Conservation (phyloP, 2,113 vertebrate species). For the Eudyptes chrysolophus region DNA sequence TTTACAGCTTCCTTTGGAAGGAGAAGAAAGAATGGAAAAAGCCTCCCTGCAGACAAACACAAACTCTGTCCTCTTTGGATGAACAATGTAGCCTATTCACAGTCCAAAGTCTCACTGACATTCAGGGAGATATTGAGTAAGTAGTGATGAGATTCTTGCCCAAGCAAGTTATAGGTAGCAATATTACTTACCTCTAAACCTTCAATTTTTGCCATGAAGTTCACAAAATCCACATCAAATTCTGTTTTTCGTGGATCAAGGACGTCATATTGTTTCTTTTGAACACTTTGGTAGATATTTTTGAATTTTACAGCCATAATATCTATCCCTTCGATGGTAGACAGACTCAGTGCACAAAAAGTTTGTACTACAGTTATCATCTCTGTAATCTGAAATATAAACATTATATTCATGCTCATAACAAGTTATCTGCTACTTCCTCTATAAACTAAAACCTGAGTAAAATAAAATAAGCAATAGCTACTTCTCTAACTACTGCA, state of each 20-base stretch:
- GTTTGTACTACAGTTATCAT: constrained; percentile 79
- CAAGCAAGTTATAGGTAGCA: not conserved
- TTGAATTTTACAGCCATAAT: constrained; percentile 79
- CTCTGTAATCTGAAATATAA: constrained; percentile 78
- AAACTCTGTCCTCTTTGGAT: not conserved
- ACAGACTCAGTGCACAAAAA: constrained; percentile 73
- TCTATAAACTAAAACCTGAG: not conserved
- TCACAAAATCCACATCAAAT: constrained; percentile 80
- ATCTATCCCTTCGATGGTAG: constrained; percentile 84
- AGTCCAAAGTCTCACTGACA: not conserved
- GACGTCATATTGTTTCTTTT: constrained; percentile 80
- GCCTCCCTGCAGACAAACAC: not conserved
- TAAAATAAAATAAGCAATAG: not conserved
- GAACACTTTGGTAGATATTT: constrained; percentile 75
- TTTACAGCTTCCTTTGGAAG: not conserved
- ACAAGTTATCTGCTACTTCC: not conserved
- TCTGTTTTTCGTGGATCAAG: constrained; percentile 78
- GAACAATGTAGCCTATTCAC: not conserved
- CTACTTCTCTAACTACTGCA: not conserved
- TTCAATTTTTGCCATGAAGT: constrained; percentile 78
- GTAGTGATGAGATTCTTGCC: not conserved
- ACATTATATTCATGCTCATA: not conserved
- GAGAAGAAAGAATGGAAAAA: not conserved
- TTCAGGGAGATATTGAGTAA: not conserved
- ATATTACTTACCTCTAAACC: constrained; percentile 75